Evolutionary conservation across 2,888 invertebrate genomes (phyloP), one percentile per base, ranked within the genome.

Genomic region (Lithophane socia): DNA sequence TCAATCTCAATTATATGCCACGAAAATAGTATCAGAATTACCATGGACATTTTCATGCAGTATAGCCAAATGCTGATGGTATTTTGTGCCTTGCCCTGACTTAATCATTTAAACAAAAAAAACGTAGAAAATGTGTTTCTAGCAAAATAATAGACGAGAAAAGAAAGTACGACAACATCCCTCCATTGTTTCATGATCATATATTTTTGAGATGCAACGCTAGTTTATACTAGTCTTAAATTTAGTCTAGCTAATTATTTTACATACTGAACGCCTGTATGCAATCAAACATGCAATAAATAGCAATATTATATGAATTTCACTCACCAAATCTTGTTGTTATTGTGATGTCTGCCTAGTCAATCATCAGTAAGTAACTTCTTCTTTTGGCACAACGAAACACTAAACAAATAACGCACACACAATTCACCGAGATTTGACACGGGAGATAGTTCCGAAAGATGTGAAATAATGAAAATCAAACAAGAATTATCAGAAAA

Each of bases 301-400:
- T 65, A 58, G 42, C 16, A 69, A 52, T 37, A 78, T 66, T 80
- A 84, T 42, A 66, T 73, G 58, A 73, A 83, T 73, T 76, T 56
- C 52, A 85, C 88, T 89, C 44, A 89, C 89, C 86, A 79, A 85
- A 70, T 85, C 85, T 79, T 86, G 79, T 87, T 87, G 85, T 86
- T 87, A 87, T 88, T 87, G 78, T 88, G 82, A 58, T 73, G 29
- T 73, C 74, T 77, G 65, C 63, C 75, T 71, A 76, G 52, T 75
- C 73, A 60, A 73, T 78, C 77, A 47, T 74, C 75, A 77, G 66
- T 79, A 78, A 71, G 29, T 63, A 66, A 69, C 37, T 82, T 86
- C 74, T 79, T 65, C 58, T 29, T 79, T 73, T 70, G 54, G 82
- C 86, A 87, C 81, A 85, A 75, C n/a, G 29, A 29, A 74, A 77